Conservation (phyloP, 2,797 vertebrate genomes). For the Falco columbarius region DNA sequence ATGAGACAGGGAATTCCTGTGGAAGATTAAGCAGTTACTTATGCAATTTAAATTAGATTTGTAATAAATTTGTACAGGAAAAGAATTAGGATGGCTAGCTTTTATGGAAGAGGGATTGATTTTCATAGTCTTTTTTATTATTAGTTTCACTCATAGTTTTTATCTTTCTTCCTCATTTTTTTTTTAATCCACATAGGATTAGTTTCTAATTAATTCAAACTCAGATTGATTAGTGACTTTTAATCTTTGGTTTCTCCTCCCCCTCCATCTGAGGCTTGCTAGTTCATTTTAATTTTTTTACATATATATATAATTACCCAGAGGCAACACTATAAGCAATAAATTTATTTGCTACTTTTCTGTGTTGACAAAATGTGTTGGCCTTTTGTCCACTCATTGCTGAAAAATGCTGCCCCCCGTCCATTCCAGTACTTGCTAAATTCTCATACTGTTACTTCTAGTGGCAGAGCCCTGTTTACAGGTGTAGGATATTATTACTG, state of each 20-base stretch:
- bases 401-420: not conserved
- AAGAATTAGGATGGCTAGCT: not conserved
- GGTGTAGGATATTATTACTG: not conserved
- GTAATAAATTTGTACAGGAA: constrained; percentile 40
- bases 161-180: not conserved
- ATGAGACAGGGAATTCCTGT: not conserved
- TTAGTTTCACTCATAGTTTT: not conserved
- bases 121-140: constrained; percentile 17
- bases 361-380: not conserved
- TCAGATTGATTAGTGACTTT: constrained; percentile 19
- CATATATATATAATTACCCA: not conserved
- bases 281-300: not conserved
- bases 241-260: not conserved
- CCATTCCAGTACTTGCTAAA: not conserved
- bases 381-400: not conserved
- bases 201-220: constrained; percentile 19
- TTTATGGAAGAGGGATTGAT: not conserved
- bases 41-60: constrained; percentile 27
- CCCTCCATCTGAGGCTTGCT: not conserved
- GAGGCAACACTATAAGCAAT: not conserved
- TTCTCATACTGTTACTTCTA: not conserved
- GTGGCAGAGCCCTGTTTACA: not conserved
- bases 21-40: constrained; percentile 19
- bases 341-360: not conserved
- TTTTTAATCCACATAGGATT: not conserved